These are phyloP conservation scores for Osedax fenrisi DNA, from an alignment of 2,888 invertebrate species.

Conservation along the genomic window DNA sequence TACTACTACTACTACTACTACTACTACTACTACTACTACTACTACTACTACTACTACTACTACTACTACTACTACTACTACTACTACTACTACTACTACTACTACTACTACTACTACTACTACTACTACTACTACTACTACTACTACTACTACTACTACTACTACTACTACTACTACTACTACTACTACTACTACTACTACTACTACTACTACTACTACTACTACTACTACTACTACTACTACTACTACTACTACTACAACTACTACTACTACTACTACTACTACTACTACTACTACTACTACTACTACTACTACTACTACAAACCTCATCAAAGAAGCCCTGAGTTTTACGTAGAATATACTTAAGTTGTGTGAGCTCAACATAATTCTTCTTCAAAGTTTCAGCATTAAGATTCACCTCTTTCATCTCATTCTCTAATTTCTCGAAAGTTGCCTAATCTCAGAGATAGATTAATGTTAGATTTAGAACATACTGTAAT, in stretches of 20 bases:
- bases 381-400: background rate
- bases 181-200: background rate
- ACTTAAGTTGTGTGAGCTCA: background rate
- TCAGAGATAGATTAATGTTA: too few relatives aligned
- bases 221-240: background rate
- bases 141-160: slow-evolving; percentile 19
- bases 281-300: slow-evolving; percentile 21
- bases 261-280: slow-evolving; percentile 33
- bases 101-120: slow-evolving; percentile 32
- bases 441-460: background rate
- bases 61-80: background rate
- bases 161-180: slow-evolving; percentile 9
- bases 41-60: slow-evolving; percentile 29
- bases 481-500: too few relatives aligned
- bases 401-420: background rate
- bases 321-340: background rate
- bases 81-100: slow-evolving; percentile 29
- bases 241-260: slow-evolving; percentile 28
- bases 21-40: background rate
- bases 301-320: slow-evolving; percentile 29
- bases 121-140: slow-evolving; percentile 24
- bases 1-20: slow-evolving; percentile 29
- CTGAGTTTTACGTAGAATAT: background rate
- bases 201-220: background rate
- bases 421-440: background rate